phyloP scores from a whole-genome alignment of 2,797 vertebrate genomes.

The Myotis daubentonii region DNA sequence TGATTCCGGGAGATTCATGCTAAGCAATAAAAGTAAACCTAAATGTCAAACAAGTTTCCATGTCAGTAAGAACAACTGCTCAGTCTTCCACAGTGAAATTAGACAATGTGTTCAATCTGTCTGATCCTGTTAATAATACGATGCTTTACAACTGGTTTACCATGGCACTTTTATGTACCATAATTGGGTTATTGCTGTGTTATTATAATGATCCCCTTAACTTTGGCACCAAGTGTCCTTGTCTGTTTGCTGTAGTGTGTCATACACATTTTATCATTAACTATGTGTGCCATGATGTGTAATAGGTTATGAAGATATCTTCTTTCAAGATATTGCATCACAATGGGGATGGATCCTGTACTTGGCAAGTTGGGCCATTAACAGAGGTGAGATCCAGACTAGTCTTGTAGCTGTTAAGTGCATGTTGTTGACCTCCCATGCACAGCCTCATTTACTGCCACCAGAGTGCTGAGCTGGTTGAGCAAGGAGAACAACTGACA shows the following conservation, averaged over 20 bases:
- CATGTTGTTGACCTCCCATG: not conserved
- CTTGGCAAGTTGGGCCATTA: not conserved
- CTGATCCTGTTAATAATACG: not conserved
- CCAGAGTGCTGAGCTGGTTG: not conserved
- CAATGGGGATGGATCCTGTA: not conserved
- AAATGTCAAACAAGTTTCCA: not conserved
- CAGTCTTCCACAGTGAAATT: not conserved
- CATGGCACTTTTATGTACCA: not conserved
- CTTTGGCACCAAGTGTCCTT: not conserved
- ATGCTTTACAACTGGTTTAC: not conserved
- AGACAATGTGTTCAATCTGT: not conserved
- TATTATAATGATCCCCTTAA: not conserved
- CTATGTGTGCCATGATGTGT: not conserved
- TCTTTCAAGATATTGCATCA: not conserved
- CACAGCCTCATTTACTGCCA: not conserved
- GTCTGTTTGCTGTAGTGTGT: not conserved
- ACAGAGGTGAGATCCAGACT: not conserved
- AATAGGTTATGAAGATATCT: not conserved
- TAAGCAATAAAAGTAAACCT: not conserved
- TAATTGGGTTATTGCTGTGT: not conserved
- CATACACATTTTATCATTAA: not conserved
- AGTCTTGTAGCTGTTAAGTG: not conserved
- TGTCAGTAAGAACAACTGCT: not conserved
- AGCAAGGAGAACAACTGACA: not conserved
- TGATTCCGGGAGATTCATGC: not conserved